Conservation (phyloP, 2,797 vertebrate genomes). For the Phalanger gymnotis region DNA sequence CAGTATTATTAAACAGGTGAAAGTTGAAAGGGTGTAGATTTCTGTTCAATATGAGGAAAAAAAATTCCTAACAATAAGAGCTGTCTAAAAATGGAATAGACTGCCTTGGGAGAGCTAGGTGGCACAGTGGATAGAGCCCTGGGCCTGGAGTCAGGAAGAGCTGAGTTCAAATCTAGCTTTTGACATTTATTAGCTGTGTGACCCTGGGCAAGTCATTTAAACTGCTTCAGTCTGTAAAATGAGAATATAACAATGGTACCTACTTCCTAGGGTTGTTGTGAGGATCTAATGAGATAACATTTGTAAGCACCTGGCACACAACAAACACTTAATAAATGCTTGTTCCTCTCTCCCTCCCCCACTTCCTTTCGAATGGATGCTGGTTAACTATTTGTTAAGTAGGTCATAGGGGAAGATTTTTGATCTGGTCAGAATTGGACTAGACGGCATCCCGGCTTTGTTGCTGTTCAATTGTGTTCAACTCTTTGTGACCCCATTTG, state of each 20-base stretch:
- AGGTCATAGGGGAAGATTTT: neutral
- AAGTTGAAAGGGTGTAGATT: neutral
- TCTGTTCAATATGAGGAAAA: neutral
- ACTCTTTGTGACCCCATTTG: too few species aligned
- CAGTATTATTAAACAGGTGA: neutral
- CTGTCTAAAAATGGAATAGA: neutral
- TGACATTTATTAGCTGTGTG: neutral
- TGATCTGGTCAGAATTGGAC: neutral
- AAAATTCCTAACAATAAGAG: neutral
- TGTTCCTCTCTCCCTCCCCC: neutral
- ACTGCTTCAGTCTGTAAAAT: neutral
- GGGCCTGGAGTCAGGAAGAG: neutral
- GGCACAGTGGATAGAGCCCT: neutral
- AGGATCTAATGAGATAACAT: neutral
- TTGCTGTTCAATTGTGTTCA: too few species aligned
- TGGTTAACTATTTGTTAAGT: neutral
- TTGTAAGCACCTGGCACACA: neutral
- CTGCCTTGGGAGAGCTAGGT: neutral
- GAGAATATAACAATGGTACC: neutral
- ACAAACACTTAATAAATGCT: neutral
- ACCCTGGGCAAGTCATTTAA: neutral
- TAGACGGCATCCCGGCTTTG: neutral
- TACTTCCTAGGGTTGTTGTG: neutral
- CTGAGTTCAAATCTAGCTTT: neutral
- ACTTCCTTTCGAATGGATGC: neutral